Evolutionary conservation across 2,888 invertebrate species (phyloP), one percentile per base, ranked within the genome.

Genomic region (Epinotia ramella): DNA sequence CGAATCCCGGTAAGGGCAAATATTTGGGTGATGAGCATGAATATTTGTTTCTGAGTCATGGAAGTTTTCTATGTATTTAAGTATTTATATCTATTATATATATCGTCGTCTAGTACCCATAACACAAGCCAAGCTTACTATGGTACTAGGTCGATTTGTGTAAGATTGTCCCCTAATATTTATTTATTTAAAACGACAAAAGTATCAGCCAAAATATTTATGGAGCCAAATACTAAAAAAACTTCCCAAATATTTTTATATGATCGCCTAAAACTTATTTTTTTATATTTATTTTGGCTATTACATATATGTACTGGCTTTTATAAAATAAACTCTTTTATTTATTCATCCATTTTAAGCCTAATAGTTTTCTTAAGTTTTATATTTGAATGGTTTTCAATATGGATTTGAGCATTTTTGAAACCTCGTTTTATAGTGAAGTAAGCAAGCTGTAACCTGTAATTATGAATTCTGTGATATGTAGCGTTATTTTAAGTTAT

Each of bases 391-490:
- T 18, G 20, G 18, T 57, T 40, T 12, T 33, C 6, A 18, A 18
- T 6, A 18, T 67, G 4, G 40, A 67, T 18, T 57, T 24, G 57
- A 69, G 59, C 59, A 24, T 60, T 69, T 69, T 69, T 46, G 18
- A 28, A 68, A 60, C 16, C n/a, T 7, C 20, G 5, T 57, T 67
- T 68, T 40, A 20, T 60, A 66, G 59, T 59, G 16, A 49, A 65
- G 6, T 76, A 63, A 76, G 62, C 71, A 66, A 60, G 62, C 66
- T 71, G 62, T 76, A 76, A 76, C 69, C 59, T 60, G 60, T 72
- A 76, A 67, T 76, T 72, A 76, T 76, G 76, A 76, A 72, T 76
- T 76, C 76, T 73, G 73, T 77, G 69, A 73, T 73, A 77, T 69
- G 62, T 77, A 73, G 60, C 73, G 60, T 73, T 76, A 75, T 73